A percentile compares a stretch with the other conserved stretches of the same genome.
These are phyloP conservation scores for Heterotis niloticus DNA, from an alignment of 2,113 vertebrate species.

Conservation along the genomic window DNA sequence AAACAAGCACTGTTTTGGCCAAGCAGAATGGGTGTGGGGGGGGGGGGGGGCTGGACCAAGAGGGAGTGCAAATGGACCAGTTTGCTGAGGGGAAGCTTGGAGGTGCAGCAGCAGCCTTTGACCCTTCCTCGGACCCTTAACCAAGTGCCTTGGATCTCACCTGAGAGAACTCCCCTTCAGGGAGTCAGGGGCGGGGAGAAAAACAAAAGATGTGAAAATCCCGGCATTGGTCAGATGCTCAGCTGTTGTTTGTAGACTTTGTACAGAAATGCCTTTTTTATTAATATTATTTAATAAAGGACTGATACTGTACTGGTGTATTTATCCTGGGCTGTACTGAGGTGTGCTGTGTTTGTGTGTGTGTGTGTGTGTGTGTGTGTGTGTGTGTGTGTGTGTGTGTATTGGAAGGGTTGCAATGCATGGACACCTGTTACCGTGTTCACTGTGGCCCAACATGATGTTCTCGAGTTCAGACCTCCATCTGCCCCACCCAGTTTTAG, in stretches of 20 bases:
- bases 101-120: constrained; percentile 37
- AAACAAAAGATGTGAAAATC: constrained; percentile 54
- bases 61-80: too few relatives aligned
- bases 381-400: background rate
- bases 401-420: background rate
- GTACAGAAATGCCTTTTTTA: constrained; percentile 88
- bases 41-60: background rate
- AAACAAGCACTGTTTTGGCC: constrained; percentile 25
- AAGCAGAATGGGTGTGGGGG: constrained; percentile 18
- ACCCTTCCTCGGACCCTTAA: constrained; percentile 61
- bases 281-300: constrained; percentile 98
- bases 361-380: constrained; percentile 13
- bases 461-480: too few relatives aligned
- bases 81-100: constrained; percentile 26
- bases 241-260: constrained; percentile 98
- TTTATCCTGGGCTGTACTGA: background rate
- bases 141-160: constrained; percentile 90
- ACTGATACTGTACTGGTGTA: constrained; percentile 59
- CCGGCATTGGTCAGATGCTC: constrained; percentile 72
- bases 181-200: constrained; percentile 65
- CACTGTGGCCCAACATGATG: too few relatives aligned
- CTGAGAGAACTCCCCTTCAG: constrained; percentile 66
- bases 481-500: too few relatives aligned
- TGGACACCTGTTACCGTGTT: background rate
- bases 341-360: background rate